Conservation (phyloP, 2,113 vertebrate genomes). For the Platanista minor region DNA sequence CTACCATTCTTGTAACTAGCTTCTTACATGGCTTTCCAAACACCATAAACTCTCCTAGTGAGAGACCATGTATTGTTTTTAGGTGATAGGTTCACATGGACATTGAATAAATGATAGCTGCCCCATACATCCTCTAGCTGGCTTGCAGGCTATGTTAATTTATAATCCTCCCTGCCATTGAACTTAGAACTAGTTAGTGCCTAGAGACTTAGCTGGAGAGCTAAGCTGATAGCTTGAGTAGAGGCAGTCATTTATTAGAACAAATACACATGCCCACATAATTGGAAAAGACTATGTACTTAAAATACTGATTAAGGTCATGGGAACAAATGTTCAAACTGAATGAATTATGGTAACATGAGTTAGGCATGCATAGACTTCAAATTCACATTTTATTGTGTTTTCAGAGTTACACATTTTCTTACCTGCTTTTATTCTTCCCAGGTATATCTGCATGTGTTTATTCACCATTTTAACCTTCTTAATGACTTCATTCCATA, state of each 20-base stretch:
- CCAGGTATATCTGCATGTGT: conserved; percentile 87
- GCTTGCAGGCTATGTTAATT: not conserved
- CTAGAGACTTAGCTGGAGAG: not conserved
- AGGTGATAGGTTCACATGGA: not conserved
- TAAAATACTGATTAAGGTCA: not conserved
- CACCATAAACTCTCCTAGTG: not conserved
- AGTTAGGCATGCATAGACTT: not conserved
- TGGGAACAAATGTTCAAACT: not conserved
- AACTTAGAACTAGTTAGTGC: not conserved
- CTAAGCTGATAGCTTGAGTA: not conserved
- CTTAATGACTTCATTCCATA: conserved; percentile 84
- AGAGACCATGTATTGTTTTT: not conserved
- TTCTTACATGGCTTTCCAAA: not conserved
- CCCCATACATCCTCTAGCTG: not conserved
- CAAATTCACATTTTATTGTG: conserved; percentile 18
- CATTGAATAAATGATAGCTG: not conserved
- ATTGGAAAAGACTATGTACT: not conserved
- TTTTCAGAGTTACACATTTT: conserved; percentile 24
- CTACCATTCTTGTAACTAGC: not conserved
- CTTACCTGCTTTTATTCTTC: conserved; percentile 87
- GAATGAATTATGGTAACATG: not conserved
- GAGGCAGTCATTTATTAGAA: not conserved
- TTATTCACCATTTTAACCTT: conserved; percentile 83
- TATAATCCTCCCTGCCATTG: not conserved
- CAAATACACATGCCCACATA: not conserved